Conservation (phyloP, 2,888 invertebrate species). For the Acronicta psi region DNA sequence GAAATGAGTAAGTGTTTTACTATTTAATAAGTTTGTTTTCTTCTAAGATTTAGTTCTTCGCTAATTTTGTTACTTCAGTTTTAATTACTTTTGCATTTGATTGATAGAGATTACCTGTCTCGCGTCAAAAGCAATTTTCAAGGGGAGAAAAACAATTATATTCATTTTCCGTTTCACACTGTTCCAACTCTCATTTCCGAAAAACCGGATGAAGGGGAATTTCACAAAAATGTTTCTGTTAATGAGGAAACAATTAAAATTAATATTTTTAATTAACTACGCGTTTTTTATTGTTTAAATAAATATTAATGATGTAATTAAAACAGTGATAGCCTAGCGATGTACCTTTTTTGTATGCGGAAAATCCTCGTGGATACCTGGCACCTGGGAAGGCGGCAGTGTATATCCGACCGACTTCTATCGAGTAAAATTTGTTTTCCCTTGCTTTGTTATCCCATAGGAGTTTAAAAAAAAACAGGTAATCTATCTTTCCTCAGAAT, state of each 20-base stretch:
- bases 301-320: constrained; percentile 10
- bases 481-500: too few species aligned
- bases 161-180: constrained; percentile 40
- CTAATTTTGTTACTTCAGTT: constrained; percentile 24
- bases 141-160: constrained; percentile 49
- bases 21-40: background rate
- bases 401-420: too few species aligned
- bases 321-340: too few species aligned
- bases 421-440: too few species aligned
- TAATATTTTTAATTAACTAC: constrained; percentile 27
- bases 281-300: constrained; percentile 3
- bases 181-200: constrained; percentile 50
- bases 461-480: too few species aligned
- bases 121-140: constrained; percentile 37
- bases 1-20: too few species aligned
- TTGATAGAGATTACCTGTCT: constrained; percentile 41
- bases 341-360: too few species aligned
- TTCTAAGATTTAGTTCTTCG: constrained; percentile 21
- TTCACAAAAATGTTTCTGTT: constrained; percentile 30
- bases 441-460: too few species aligned
- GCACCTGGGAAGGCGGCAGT: too few species aligned
- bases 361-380: too few species aligned
- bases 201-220: constrained; percentile 21
- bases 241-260: constrained; percentile 26
- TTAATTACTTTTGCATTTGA: constrained; percentile 46